These are phyloP conservation scores for Pelvicachromis taeniatus DNA, from an alignment of 2,113 vertebrate genomes.

Conservation along the genomic window DNA sequence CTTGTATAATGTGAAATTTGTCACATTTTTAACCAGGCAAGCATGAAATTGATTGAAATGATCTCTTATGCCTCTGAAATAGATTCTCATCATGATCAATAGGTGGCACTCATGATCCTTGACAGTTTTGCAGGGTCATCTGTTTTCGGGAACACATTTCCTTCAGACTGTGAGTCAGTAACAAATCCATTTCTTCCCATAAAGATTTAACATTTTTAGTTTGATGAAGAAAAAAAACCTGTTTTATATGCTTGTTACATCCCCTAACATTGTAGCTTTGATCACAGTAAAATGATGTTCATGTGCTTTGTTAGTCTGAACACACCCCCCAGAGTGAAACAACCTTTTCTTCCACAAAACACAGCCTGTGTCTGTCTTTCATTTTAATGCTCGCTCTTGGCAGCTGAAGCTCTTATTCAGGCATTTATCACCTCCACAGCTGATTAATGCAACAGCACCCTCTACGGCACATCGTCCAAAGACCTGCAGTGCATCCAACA, in stretches of 20 bases:
- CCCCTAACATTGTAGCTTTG: not conserved
- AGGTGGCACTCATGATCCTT: slow-evolving; percentile 39
- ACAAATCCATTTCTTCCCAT: not conserved
- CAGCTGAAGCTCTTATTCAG: slow-evolving; percentile 17
- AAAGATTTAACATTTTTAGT: not conserved
- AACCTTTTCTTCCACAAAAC: not conserved
- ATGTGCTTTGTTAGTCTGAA: not conserved
- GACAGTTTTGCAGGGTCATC: slow-evolving; percentile 15
- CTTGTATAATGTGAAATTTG: not conserved
- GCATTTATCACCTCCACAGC: slow-evolving; percentile 24
- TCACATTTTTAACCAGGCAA: not conserved
- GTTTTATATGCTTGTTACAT: not conserved
- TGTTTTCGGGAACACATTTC: not conserved
- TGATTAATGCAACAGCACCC: slow-evolving; percentile 58
- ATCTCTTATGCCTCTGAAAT: not conserved
- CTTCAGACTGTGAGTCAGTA: not conserved
- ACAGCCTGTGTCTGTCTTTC: not conserved
- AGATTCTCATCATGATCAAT: slow-evolving; percentile 17
- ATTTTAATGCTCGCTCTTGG: slow-evolving; percentile 25
- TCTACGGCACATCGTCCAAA: slow-evolving; percentile 30
- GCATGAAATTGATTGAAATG: not conserved
- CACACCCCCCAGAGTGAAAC: not conserved
- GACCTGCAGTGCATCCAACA: not conserved
- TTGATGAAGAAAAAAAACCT: not conserved
- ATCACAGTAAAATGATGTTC: not conserved